These are phyloP conservation scores for Dolichomitus sp. DNA, from an alignment of 2,888 invertebrate genomes.

Conservation along the genomic window DNA sequence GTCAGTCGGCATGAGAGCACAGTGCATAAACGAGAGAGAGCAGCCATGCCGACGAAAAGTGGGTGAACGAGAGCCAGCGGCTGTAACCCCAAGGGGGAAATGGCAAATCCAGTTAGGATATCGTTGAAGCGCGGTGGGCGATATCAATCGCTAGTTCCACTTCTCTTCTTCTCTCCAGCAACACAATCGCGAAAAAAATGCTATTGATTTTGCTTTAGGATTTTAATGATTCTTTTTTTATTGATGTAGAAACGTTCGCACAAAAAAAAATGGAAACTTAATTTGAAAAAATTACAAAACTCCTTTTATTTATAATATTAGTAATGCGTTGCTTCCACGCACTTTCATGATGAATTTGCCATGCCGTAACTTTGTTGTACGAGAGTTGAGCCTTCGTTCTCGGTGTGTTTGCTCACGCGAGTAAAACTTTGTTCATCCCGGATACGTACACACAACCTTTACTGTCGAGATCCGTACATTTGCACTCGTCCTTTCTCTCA, in stretches of 20 bases:
- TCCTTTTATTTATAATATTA: conserved; percentile 1
- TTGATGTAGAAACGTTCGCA: neutral
- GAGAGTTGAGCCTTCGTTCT: conserved; percentile 19
- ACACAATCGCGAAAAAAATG: conserved; percentile 7
- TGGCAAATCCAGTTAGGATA: conserved; percentile 75
- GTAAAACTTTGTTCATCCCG: conserved; percentile 16
- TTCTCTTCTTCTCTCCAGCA: conserved; percentile 34
- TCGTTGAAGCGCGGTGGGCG: conserved; percentile 60
- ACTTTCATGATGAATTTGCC: conserved; percentile 1
- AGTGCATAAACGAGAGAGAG: conserved; percentile 63
- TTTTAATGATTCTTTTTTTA: neutral
- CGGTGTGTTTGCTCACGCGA: conserved; percentile 40
- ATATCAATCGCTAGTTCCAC: conserved; percentile 65
- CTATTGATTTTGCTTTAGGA: neutral
- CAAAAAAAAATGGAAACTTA: neutral
- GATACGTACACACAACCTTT: neutral
- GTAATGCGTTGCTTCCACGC: neutral
- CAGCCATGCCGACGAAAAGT: conserved; percentile 20
- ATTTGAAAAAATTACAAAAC: conserved; percentile 1
- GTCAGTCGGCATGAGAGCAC: conserved; percentile 76
- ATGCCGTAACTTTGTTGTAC: conserved; percentile 32
- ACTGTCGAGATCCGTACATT: neutral
- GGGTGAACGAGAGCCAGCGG: conserved; percentile 38
- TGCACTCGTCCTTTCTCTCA: conserved; percentile 16
- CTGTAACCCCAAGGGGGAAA: conserved; percentile 68